A percentile compares a stretch with the other conserved stretches of the same genome.
Evolutionary conservation across 2,797 vertebrate genomes (phyloP).

Genomic region (Acropternis orthonyx): DNA sequence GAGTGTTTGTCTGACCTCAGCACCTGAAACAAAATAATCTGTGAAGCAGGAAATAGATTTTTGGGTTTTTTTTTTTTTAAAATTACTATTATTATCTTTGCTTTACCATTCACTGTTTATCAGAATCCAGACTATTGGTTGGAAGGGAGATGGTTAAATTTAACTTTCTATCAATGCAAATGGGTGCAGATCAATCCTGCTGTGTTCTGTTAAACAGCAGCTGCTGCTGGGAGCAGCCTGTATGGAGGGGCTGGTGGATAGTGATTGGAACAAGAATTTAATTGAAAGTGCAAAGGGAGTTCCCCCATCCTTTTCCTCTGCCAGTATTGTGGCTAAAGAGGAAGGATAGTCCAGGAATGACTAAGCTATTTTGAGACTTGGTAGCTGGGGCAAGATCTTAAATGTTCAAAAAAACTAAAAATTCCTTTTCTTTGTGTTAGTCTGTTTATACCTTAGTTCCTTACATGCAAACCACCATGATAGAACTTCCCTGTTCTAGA

Average conservation of each 20-base stretch:
- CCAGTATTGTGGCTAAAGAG: neutral
- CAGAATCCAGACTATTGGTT: neutral
- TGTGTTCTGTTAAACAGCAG: neutral
- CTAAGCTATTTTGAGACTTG: neutral
- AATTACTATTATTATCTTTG: neutral
- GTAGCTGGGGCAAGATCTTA: neutral
- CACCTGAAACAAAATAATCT: neutral
- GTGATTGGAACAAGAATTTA: neutral
- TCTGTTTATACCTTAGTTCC: neutral
- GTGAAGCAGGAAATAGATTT: neutral
- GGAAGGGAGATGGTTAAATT: neutral
- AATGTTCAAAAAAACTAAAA: neutral
- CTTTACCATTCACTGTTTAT: neutral
- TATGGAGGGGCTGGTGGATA: neutral
- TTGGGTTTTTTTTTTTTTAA: neutral
- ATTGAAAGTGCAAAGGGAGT: neutral
- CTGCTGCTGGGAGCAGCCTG: neutral
- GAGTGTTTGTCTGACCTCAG: neutral
- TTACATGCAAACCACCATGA: neutral
- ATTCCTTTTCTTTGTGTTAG: neutral
- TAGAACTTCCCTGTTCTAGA: neutral
- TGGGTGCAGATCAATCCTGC: neutral
- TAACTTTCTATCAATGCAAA: neutral
- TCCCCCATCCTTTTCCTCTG: constrained; percentile 2
- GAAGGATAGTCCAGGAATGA: neutral